Percentiles rank a stretch among this genome's conserved stretches.
phyloP scores from a whole-genome alignment of 2,888 invertebrate genomes.

The Tipula unca region DNA sequence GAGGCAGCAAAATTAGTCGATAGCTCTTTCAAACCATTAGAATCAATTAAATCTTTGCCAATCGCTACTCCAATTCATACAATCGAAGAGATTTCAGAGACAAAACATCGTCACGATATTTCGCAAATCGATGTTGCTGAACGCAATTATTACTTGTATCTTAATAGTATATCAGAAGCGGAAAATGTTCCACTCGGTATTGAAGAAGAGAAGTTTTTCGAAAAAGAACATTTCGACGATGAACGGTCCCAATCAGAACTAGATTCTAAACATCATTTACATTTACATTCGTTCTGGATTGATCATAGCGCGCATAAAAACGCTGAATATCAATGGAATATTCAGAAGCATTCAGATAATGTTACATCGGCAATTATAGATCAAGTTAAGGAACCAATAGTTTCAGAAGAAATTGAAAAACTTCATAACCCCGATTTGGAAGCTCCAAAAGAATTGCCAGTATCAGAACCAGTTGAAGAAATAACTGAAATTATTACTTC shows the following conservation, averaged over 20 bases:
- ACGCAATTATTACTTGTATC: slow-evolving; percentile 26
- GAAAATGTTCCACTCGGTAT: slow-evolving; percentile 15
- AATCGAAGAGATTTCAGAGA: neutral
- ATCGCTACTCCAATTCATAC: neutral
- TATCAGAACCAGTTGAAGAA: slow-evolving; percentile 20
- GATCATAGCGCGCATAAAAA: neutral
- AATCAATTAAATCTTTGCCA: neutral
- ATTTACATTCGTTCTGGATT: neutral
- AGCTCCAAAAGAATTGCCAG: slow-evolving; percentile 20
- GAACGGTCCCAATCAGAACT: neutral
- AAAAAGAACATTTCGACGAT: neutral
- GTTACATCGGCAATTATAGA: neutral
- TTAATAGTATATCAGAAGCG: slow-evolving; percentile 17
- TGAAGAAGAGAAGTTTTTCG: neutral
- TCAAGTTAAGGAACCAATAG: neutral
- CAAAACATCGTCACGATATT: neutral
- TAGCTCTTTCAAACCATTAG: neutral
- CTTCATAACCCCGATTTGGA: neutral
- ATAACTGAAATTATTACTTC: slow-evolving; percentile 19
- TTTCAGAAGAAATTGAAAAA: neutral
- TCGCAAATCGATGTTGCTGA: slow-evolving; percentile 26
- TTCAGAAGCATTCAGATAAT: neutral
- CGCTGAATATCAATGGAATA: neutral
- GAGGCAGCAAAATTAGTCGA: neutral
- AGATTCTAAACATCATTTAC: neutral